Evolutionary conservation across 2,113 vertebrate genomes (phyloP), one percentile per base, ranked within the genome.

Genomic region (Collichthys lucidus): DNA sequence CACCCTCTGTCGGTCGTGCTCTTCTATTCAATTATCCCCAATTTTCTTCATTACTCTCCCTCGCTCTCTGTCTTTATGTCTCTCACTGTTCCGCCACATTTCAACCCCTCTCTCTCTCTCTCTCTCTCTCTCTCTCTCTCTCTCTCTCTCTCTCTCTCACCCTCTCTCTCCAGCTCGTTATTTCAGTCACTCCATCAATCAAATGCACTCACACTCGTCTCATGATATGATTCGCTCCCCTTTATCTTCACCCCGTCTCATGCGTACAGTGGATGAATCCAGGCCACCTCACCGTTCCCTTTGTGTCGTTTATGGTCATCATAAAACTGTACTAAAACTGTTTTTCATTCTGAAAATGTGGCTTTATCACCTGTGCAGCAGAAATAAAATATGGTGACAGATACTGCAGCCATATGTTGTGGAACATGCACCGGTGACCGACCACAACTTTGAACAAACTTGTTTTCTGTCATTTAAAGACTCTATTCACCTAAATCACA

Each of bases 1-100:
- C 78, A 69, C 59, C 77, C 61, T 83, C 73, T 59, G 76, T 61
- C 83, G 35, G 55, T 46, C 62, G 11, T 56, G 77, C 84, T 90
- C 86, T 89, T 67, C 67, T 75, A 70, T 80, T 89, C 72, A 82
- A 62, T 88, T 85, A 85, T 88, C 65, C 74, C 75, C 59, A 80
- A 59, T 91, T 86, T 86, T 88, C 80, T 75, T 63, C 86, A 77
- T 88, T 53, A 75, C n/a, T 63, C 74, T 67, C 44, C 60, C 56
- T 60, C 77, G 50, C 57, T 74, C 56, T 50, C 65, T 19, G 26
- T 65, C 68, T 72, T 68, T 77, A 61, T 46, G 29, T 71, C 70
- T 75, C 20, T 56, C 59, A 35, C 7, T 61, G 40, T 50, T 74
- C 19, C 62, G 69, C 31, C 60, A 55, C 70, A 64, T 70, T 57